Evolutionary conservation across 2,888 invertebrate genomes (phyloP).

Genomic region (Actias luna): DNA sequence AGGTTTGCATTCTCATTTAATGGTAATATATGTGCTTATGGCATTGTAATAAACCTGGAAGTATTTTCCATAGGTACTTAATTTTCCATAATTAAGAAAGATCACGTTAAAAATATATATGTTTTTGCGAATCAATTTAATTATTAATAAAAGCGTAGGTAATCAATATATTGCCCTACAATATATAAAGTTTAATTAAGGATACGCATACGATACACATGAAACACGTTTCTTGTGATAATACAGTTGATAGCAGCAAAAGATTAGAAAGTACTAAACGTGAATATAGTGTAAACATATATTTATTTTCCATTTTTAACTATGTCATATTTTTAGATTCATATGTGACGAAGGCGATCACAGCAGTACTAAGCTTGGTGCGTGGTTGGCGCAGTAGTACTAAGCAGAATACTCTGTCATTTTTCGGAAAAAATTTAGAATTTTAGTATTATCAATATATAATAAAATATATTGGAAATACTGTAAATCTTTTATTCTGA

Average conservation of each 20-base stretch:
- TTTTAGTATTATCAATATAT: conserved; percentile 42
- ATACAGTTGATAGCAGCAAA: background rate
- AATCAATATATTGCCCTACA: background rate
- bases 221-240: background rate
- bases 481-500: conserved; percentile 2
- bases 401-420: conserved; percentile 66
- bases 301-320: background rate
- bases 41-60: no score
- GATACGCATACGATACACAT: background rate
- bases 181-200: background rate
- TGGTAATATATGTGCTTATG: background rate
- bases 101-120: background rate
- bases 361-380: conserved; percentile 59
- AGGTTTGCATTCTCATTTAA: background rate
- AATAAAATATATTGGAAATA: background rate
- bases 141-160: background rate
- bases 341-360: conserved; percentile 57
- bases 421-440: conserved; percentile 69
- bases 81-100: background rate
- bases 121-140: background rate
- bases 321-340: conserved; percentile 40
- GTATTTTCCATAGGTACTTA: no score
- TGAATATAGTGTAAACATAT: background rate
- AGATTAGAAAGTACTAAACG: conserved; percentile 1
- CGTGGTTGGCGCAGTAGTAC: conserved; percentile 73